A percentile compares a stretch with the other conserved stretches of the same genome.
These are phyloP conservation scores for Neotoma lepida DNA, from an alignment of 2,113 vertebrate species.

Conservation along the genomic window DNA sequence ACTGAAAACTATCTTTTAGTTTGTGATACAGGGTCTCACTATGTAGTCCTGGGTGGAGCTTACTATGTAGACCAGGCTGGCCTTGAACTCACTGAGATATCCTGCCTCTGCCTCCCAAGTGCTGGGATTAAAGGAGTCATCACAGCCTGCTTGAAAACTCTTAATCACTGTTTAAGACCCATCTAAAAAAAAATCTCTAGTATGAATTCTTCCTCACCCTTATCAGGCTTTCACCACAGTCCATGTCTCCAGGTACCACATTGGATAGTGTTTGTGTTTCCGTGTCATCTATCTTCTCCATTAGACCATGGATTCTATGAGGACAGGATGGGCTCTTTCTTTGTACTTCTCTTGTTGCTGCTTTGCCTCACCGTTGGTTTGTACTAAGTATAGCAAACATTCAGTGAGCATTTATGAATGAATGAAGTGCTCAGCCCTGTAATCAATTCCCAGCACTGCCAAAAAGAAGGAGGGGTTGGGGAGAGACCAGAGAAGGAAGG, in stretches of 20 bases:
- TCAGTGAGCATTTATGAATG: not conserved
- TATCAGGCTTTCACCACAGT: not conserved
- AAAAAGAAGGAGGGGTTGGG: not conserved
- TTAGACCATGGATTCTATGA: not conserved
- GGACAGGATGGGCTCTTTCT: not conserved
- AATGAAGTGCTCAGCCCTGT: not conserved
- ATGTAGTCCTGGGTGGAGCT: not conserved
- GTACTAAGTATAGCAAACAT: slow-evolving; percentile 14
- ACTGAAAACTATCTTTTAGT: not conserved
- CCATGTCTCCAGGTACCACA: not conserved
- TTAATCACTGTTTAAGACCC: slow-evolving; percentile 1
- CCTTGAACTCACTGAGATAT: not conserved
- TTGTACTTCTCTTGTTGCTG: not conserved
- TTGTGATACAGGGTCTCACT: not conserved
- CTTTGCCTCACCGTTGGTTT: not conserved
- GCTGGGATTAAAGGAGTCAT: not conserved
- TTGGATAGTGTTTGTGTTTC: not conserved
- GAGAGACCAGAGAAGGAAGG: no score
- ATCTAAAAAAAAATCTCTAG: not conserved
- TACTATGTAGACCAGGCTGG: not conserved
- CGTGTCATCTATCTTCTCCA: not conserved
- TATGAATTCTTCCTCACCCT: not conserved
- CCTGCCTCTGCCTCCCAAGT: not conserved
- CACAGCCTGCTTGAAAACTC: slow-evolving; percentile 23
- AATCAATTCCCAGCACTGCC: not conserved